phyloP scores from a whole-genome alignment of 2,113 vertebrate species.

The Acrocephalus kingi region DNA sequence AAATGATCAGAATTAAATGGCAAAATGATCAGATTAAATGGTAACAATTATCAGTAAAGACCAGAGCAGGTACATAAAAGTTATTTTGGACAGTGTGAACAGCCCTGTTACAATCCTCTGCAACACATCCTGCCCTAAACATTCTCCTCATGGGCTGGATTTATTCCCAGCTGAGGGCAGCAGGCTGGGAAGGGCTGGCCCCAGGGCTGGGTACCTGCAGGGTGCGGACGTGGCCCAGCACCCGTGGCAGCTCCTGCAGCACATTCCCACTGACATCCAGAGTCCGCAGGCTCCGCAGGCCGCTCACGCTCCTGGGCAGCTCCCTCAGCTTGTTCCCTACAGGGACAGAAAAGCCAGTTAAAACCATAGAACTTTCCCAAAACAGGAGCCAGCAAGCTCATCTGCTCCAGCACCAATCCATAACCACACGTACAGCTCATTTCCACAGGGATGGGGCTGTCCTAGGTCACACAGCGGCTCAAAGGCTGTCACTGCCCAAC shows the following conservation, averaged over 20 bases:
- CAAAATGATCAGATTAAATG: background rate
- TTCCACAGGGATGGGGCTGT: rapidly evolving
- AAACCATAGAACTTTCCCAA: background rate
- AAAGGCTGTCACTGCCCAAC: background rate
- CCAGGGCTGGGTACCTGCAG: slow-evolving; percentile 77
- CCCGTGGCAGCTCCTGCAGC: slow-evolving; percentile 79
- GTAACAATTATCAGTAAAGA: background rate
- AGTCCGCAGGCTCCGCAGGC: slow-evolving; percentile 81
- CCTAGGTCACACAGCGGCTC: background rate
- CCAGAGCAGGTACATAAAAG: background rate
- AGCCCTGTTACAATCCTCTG: background rate
- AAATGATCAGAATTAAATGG: background rate
- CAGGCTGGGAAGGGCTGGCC: background rate
- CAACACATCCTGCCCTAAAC: background rate
- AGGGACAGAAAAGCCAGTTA: background rate
- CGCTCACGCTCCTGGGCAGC: slow-evolving; percentile 74
- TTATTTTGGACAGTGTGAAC: background rate
- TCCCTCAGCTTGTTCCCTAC: slow-evolving; percentile 85
- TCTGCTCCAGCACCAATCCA: background rate
- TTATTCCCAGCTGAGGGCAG: rapidly evolving
- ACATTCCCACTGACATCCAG: slow-evolving; percentile 86
- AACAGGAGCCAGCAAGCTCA: background rate
- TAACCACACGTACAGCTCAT: rapidly evolving
- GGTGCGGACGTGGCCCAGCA: slow-evolving; percentile 79
- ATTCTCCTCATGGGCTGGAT: background rate